Base-by-base conservation (phyloP, 2,113 vertebrate species). In the Calidris pugnax region DNA sequence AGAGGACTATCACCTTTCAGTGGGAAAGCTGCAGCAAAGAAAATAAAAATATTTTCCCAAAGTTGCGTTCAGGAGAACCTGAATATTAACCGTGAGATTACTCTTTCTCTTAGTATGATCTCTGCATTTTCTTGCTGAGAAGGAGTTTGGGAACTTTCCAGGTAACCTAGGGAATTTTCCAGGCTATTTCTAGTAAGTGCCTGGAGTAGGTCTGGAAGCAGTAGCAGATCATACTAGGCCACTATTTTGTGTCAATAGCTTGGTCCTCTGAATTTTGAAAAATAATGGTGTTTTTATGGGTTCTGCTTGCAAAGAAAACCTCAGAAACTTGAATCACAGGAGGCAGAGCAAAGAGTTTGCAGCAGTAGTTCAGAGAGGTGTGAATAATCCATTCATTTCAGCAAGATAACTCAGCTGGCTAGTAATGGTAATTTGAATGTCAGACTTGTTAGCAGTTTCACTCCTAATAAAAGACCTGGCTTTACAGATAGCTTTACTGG, bases 401-500 rank as follows among this genome's bases (percentile, higher is more conserved):
- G 63, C 55, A 80, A 62, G 80, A 81, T 81, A 95, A 86, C 63
- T 86, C 79, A 83, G 21, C 53, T 76, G 62, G 33, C 53, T 55
- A 91, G 85, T 74, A 76, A 83, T n/a, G 30, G 72, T 69, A 69
- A 91, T 96, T 94, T 96, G 76, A 96, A 93, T 90, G 57, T 96
- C 78, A 76, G 71, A 77, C 12, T 90, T 72, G 73, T 93, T 94
- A 91, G 63, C 95, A 85, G 50, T 77, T 96, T 96, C 74, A 91
- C 83, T 93, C 41, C 90, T 80, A 85, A 83, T 94, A 68, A 96
- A 97, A 96, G 82, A 69, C 75, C 72, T 77, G 93, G 93, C 87
- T 97, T 97, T 96, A 86, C 10, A 1, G 92, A 87, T 80, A 94
- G 96, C 91, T 96, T 97, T 97, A 79, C 81, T 47, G 90, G 85